Percentiles rank a stretch among this genome's conserved stretches.
phyloP scores from a whole-genome alignment of 2,888 invertebrate genomes.

The Ypsolopha scabrella region DNA sequence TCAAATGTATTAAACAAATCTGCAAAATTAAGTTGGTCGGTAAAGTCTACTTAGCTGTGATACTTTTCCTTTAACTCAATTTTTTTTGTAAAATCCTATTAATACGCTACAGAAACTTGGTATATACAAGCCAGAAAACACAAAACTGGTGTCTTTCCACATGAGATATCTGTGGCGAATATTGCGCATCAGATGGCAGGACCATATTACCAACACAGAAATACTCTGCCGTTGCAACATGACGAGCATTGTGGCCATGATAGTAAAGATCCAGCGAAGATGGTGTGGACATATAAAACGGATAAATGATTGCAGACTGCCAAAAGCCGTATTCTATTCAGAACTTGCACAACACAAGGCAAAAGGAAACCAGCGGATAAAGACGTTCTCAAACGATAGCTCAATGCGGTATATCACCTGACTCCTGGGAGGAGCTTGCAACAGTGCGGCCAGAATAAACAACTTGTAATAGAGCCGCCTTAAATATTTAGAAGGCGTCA shows the following conservation, averaged over 20 bases:
- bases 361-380: constrained; percentile 8
- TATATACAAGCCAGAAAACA: constrained; percentile 10
- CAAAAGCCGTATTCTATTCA: constrained; percentile 10
- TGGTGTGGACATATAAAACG: constrained; percentile 8
- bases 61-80: too few species aligned
- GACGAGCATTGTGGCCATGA: constrained; percentile 3
- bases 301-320: constrained; percentile 8
- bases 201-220: constrained; percentile 4
- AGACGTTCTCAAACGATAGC: constrained; percentile 10
- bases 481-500: too few species aligned
- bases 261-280: constrained; percentile 9
- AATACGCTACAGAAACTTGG: constrained; percentile 9
- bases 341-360: too few species aligned
- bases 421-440: background rate
- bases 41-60: too few species aligned
- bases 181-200: constrained; percentile 6
- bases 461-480: too few species aligned
- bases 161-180: constrained; percentile 10
- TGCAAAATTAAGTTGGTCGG: too few species aligned
- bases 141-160: constrained; percentile 9
- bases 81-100: too few species aligned
- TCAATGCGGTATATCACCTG: background rate
- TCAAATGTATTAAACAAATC: too few species aligned
- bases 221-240: constrained; percentile 4
- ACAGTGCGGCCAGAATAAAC: too few species aligned